phyloP scores from a whole-genome alignment of 2,797 vertebrate genomes.

The Diceros bicornis region DNA sequence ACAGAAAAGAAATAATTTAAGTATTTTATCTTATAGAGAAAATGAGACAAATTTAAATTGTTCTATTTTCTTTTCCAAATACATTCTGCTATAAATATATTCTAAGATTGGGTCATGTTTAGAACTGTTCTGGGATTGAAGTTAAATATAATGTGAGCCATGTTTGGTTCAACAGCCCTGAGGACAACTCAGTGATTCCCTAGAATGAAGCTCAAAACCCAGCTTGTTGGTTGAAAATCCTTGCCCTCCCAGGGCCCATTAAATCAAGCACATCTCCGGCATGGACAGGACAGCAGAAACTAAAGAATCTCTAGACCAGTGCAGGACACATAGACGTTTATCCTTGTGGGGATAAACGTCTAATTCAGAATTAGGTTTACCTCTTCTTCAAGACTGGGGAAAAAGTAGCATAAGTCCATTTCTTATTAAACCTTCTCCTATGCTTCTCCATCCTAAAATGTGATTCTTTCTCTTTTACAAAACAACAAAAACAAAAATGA shows the following conservation, averaged over 20 bases:
- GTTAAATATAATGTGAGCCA: slow-evolving; percentile 53
- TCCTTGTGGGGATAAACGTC: neutral
- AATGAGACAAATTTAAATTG: slow-evolving; percentile 46
- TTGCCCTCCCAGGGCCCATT: slow-evolving; percentile 50
- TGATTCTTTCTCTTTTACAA: neutral
- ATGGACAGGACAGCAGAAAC: neutral
- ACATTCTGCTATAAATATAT: neutral
- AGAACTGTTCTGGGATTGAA: neutral
- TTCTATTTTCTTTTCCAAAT: slow-evolving; percentile 35
- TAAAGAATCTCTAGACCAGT: neutral
- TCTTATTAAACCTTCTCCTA: slow-evolving; percentile 24
- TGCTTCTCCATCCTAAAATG: neutral
- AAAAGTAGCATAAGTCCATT: neutral
- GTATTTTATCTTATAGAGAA: neutral
- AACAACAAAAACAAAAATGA: neutral
- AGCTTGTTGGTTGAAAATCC: slow-evolving; percentile 58
- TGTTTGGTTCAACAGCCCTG: slow-evolving; percentile 38
- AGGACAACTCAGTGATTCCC: neutral
- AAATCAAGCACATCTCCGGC: slow-evolving; percentile 59
- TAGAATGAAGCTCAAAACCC: slow-evolving; percentile 37
- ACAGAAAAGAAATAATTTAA: neutral
- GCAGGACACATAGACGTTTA: neutral
- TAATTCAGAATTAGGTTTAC: slow-evolving; percentile 24
- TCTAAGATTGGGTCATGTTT: neutral
- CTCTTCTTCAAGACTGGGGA: neutral